Evolutionary conservation across 92 coral and sea anemone genomes (phyloP), one percentile per base, ranked within the genome.

Genomic region (Zoanthus sociatus): DNA sequence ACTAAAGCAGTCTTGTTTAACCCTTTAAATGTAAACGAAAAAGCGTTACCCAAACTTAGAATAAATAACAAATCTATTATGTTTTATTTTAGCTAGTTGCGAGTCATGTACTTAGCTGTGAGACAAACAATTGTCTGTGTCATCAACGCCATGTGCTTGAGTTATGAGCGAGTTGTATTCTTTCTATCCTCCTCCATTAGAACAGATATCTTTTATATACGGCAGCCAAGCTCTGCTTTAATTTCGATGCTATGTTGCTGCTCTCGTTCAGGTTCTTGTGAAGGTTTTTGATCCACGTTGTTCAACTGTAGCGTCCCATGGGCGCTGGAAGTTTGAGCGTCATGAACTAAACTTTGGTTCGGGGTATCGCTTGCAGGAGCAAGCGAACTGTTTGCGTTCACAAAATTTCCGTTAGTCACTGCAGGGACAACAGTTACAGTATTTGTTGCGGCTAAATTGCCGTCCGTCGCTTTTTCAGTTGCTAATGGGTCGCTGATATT

Each of bases 211-310:
- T 46, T 82, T 93, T 76, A 93, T 71, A 95, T 93, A 78, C 98
- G 93, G 87, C 98, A 95, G 0, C 98, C 98, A 69, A 93, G 94
- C 46, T 93, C 98, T 56, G 98, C 93, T 95, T 95, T 95, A 4
- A 95, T 94, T 78, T 92, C 98, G 64, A 95, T 95, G 79, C 98
- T 93, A 71, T 91, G 95, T 63, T 88, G 92, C 47, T 85, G 93
- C 16, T 73, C 61, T 46, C 73, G 86, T 46, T 82, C 84, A 17
- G 91, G 67, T 44, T 81, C 85, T 17, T 63, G 85, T 15, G 74
- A 66, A 21, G 76, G 12, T 81, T 66, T 81, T 18, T 64, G 85
- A 53, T 71, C 85, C 47, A 70, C 55, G 51, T 60, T 58, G 47
- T 15, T 47, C 14, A 81, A 21, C 45, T 71, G 74, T 33, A 69